Percentiles rank a stretch among this genome's conserved stretches.
phyloP scores from a whole-genome alignment of 2,113 vertebrate genomes.

The Alectura lathami region DNA sequence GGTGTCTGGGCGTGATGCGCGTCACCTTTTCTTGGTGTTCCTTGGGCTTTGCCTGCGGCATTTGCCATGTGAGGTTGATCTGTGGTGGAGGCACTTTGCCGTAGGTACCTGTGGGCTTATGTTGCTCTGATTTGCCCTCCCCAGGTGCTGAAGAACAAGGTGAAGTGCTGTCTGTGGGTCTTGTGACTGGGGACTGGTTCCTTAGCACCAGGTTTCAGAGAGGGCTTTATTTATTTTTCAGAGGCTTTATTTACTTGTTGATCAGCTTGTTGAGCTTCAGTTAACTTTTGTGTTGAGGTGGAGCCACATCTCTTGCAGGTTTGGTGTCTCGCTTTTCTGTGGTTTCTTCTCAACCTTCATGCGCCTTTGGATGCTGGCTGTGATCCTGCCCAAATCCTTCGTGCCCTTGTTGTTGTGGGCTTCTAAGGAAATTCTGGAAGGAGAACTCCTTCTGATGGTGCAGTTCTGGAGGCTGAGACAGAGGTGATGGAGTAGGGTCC shows the following conservation, averaged over 20 bases:
- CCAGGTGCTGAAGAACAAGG: not conserved
- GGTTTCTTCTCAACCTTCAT: not conserved
- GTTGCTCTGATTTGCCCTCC: not conserved
- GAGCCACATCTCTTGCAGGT: not conserved
- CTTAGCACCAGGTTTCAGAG: not conserved
- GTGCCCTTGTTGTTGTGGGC: rapidly evolving
- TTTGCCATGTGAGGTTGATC: not conserved
- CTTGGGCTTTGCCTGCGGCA: not conserved
- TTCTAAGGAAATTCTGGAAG: slow-evolving; percentile 41
- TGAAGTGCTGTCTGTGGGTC: not conserved
- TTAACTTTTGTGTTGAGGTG: not conserved
- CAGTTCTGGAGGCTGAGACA: rapidly evolving
- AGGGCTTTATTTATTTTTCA: too few species aligned
- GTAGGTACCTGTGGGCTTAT: not conserved
- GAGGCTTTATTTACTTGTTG: not conserved
- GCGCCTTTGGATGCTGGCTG: slow-evolving; percentile 11
- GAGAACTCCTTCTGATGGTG: slow-evolving; percentile 28
- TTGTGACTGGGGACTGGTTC: not conserved
- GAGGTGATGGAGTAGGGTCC: not conserved
- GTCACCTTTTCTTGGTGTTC: not conserved
- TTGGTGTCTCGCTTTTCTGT: not conserved
- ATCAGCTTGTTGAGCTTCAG: not conserved
- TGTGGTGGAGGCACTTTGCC: not conserved
- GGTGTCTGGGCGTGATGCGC: too few species aligned
- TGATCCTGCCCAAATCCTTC: not conserved